These are phyloP conservation scores for Oceanodroma tethys DNA, from an alignment of 2,113 vertebrate genomes.

Conservation along the genomic window DNA sequence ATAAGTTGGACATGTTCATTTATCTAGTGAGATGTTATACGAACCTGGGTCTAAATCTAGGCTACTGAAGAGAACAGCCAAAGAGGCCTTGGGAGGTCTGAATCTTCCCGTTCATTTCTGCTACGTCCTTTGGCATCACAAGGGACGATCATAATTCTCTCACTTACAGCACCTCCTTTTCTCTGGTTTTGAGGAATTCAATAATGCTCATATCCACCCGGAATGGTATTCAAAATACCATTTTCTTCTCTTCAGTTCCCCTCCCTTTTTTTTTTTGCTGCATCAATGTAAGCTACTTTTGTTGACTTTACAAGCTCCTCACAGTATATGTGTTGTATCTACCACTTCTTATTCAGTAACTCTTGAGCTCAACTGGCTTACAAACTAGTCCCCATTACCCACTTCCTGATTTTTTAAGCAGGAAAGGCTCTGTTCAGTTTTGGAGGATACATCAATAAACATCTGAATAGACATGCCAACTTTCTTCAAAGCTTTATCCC, in stretches of 20 bases:
- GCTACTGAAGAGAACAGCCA: not conserved
- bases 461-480: not conserved
- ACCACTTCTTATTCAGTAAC: not conserved
- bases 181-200: not conserved
- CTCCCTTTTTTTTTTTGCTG: not conserved
- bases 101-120: not conserved
- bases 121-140: not conserved
- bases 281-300: not conserved
- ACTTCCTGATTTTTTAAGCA: not conserved
- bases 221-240: not conserved
- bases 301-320: not conserved
- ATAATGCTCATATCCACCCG: not conserved
- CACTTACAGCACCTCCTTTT: not conserved
- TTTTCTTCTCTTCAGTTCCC: not conserved
- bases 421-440: not conserved
- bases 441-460: not conserved
- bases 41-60: not conserved
- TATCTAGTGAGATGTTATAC: not conserved
- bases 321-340: not conserved
- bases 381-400: not conserved
- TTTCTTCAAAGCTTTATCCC: not conserved
- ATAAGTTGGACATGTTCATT: not conserved
- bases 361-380: not conserved
- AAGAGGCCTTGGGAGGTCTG: not conserved
- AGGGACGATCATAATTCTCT: not conserved